A percentile compares a stretch with the other conserved stretches of the same genome.
Conservation (phyloP, 2,113 vertebrate genomes). For the Ciconia stormi region DNA sequence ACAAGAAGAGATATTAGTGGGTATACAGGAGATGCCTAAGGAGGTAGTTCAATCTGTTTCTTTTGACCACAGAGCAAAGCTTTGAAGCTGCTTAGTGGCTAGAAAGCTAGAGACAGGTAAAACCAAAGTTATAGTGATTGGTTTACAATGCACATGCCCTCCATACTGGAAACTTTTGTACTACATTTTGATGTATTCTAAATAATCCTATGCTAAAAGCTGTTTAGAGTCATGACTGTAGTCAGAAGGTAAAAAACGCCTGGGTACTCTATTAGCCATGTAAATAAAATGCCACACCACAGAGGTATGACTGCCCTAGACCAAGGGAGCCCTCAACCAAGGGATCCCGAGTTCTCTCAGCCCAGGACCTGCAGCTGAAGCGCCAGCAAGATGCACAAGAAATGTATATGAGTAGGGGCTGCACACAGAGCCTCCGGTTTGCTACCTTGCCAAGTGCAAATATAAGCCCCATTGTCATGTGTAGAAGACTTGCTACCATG, state of each 20-base stretch:
- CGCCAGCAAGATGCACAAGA: background rate
- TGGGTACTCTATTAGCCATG: background rate
- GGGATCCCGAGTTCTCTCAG: background rate
- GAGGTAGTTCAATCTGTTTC: background rate
- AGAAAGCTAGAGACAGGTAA: background rate
- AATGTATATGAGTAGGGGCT: rapidly evolving
- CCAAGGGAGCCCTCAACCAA: background rate
- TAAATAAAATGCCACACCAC: background rate
- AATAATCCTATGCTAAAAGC: background rate
- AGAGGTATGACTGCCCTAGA: background rate
- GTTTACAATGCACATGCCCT: background rate
- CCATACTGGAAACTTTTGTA: background rate
- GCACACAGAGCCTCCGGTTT: background rate
- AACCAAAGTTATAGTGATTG: background rate
- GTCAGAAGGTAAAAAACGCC: background rate
- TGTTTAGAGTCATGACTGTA: background rate
- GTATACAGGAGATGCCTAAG: background rate
- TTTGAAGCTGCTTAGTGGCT: background rate
- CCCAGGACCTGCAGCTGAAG: background rate
- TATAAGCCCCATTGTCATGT: background rate
- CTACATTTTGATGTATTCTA: background rate
- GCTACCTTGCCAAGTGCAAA: background rate
- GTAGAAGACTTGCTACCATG: background rate
- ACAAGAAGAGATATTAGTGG: background rate
- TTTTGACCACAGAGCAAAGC: background rate